phyloP scores from a whole-genome alignment of 1,140 invertebrate genomes.

The Drosophila rhopaloa region DNA sequence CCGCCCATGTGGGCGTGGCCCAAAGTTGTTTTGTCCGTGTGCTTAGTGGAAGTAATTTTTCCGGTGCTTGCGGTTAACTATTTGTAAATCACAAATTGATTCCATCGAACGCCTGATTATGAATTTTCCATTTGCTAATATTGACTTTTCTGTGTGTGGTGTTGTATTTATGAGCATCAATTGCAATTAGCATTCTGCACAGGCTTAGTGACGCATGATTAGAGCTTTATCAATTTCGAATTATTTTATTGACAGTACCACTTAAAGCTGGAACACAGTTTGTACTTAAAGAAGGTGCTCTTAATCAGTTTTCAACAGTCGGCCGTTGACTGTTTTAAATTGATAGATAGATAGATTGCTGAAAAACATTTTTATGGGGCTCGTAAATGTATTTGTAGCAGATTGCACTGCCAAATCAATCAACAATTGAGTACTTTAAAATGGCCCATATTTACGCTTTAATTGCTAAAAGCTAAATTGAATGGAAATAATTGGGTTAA shows the following conservation, averaged over 20 bases:
- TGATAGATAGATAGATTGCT: slow-evolving; percentile 12
- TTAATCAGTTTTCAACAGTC: slow-evolving; percentile 7
- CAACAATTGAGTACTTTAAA: slow-evolving; percentile 15
- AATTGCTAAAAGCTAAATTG: slow-evolving; percentile 27
- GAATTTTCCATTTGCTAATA: slow-evolving; percentile 45
- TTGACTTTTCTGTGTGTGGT: slow-evolving; percentile 8
- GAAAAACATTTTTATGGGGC: background rate
- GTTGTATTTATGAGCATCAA: slow-evolving; percentile 46
- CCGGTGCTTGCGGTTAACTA: slow-evolving; percentile 40
- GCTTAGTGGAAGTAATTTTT: slow-evolving; percentile 35
- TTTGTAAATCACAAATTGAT: slow-evolving; percentile 54
- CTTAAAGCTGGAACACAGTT: slow-evolving; percentile 34
- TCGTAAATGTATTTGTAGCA: background rate
- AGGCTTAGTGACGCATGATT: slow-evolving; percentile 61
- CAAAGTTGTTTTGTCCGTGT: slow-evolving; percentile 8
- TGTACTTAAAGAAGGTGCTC: background rate
- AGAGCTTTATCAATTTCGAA: slow-evolving; percentile 58
- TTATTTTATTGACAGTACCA: slow-evolving; percentile 49
- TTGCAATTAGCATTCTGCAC: slow-evolving; percentile 63
- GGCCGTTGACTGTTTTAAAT: background rate
- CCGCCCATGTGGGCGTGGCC: background rate
- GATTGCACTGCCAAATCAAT: slow-evolving; percentile 19
- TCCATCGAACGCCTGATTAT: slow-evolving; percentile 38
- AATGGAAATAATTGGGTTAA: slow-evolving; percentile 30
- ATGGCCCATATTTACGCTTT: slow-evolving; percentile 13